These are phyloP conservation scores for Notospermus geniculatus DNA, from an alignment of 1,140 invertebrate genomes.

Conservation along the genomic window DNA sequence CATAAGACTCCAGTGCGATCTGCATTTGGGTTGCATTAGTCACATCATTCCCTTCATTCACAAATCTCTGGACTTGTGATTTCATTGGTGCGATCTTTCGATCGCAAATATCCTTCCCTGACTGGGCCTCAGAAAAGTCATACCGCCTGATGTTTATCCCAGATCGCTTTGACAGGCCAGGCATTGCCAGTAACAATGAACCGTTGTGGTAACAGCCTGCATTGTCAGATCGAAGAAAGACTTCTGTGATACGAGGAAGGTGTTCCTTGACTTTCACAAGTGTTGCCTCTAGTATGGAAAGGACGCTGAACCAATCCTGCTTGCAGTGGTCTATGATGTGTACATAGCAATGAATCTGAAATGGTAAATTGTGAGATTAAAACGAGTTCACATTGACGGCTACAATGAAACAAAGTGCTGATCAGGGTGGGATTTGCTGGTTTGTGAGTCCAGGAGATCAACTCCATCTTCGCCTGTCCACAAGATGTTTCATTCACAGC, in stretches of 20 bases:
- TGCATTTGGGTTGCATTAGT: not conserved
- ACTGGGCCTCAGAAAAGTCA: slow-evolving; percentile 2
- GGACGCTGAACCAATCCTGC: slow-evolving; percentile 2
- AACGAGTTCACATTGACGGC: not conserved
- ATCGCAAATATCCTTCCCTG: slow-evolving; percentile 7
- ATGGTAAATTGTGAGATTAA: not conserved
- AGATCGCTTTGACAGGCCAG: not conserved
- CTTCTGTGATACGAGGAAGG: not conserved
- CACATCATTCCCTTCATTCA: slow-evolving; percentile 7
- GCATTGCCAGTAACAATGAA: not conserved
- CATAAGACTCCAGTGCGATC: not conserved
- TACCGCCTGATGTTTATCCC: not conserved
- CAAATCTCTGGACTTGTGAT: not conserved
- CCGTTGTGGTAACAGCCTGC: not conserved
- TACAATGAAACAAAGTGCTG: not conserved
- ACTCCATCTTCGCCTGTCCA: no score
- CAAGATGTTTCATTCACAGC: no score
- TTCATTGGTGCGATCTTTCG: slow-evolving; percentile 5
- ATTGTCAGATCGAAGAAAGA: slow-evolving; percentile 5
- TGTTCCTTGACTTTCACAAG: not conserved
- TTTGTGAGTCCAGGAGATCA: no score
- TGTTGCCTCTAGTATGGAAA: not conserved
- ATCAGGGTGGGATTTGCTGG: not conserved
- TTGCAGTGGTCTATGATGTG: not conserved
- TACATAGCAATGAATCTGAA: slow-evolving; percentile 3